Evolutionary conservation across 2,888 invertebrate genomes (phyloP), one percentile per base, ranked within the genome.

Genomic region (Platynereis dumerilii): DNA sequence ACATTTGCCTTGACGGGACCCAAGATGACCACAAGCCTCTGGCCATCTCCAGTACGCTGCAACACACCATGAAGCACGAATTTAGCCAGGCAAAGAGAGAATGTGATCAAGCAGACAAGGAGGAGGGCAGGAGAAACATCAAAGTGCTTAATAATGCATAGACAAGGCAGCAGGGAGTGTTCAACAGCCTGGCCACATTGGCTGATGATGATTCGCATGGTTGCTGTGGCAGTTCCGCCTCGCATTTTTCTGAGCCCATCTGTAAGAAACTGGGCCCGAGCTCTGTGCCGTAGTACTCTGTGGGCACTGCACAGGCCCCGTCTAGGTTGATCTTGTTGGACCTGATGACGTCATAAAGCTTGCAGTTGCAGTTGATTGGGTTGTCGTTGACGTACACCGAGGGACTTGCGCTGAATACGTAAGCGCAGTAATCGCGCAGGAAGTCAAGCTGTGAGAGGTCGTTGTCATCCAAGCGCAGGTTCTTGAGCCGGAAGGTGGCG

Each of bases 311-410:
- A 48, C 48, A 48, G 20, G n/a, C 22, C 20, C 48, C 48, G 7
- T 48, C 20, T 20, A 48, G 48, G 48, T n/a, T 48, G 48, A 48
- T 20, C 48, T 22, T n/a, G n/a, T 22, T 48, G 48, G 48, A 48
- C 22, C 22, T 48, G 20, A 48, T 22, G 48, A 22, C 48, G 20
- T n/a, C 22, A 22, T 48, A 48, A n/a, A 48, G 48, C 20, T 48
- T 5, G 48, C 48, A 48, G 48, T 48, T n/a, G 22, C 48, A 48
- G 48, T 48, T 48, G 48, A 48, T 48, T n/a, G 48, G 48, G 48
- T 48, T 22, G 22, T 22, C 22, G 48, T 20, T n/a, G 48, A 48
- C 48, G 3, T 3, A 20, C 7, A 48, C n/a, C n/a, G 48, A 48
- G n/a, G 48, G 48, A n/a, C 22, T 48, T 3, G 20, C 22, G 20